Conservation (phyloP, 53 echinoderm and acorn worm species). For the Glandiceps talaboti region DNA sequence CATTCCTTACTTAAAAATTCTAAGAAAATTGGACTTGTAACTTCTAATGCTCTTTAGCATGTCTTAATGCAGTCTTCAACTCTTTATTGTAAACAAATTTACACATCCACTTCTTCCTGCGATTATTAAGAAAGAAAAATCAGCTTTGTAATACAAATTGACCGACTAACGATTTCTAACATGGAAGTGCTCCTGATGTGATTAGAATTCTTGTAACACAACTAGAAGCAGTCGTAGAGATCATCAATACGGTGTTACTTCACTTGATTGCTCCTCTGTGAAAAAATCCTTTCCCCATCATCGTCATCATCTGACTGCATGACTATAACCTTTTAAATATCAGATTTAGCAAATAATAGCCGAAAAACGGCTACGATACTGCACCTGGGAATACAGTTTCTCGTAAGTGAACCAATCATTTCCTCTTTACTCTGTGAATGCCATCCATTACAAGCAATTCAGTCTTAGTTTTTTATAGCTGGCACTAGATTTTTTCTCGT, state of each 20-base stretch:
- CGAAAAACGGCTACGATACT: not conserved
- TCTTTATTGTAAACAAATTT: too few species aligned
- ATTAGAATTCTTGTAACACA: not conserved
- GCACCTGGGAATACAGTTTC: not conserved
- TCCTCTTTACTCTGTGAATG: not conserved
- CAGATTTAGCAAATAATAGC: not conserved
- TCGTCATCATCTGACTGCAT: not conserved
- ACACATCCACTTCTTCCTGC: too few species aligned
- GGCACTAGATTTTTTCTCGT: too few species aligned
- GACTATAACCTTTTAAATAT: not conserved
- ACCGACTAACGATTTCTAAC: too few species aligned
- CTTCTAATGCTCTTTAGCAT: too few species aligned
- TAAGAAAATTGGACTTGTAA: too few species aligned
- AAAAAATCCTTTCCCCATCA: not conserved
- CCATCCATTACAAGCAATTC: not conserved
- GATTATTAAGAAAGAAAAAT: too few species aligned
- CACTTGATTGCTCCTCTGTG: not conserved
- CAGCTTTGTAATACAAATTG: too few species aligned
- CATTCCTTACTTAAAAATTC: too few species aligned
- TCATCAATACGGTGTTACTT: not conserved
- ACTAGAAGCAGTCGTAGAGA: not conserved
- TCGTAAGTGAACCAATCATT: not conserved
- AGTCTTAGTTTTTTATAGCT: too few species aligned
- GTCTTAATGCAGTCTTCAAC: too few species aligned
- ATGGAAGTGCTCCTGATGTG: too few species aligned